Evolutionary conservation across 1,140 invertebrate species (phyloP), one percentile per base, ranked within the genome.

Genomic region (Drosophila fuyamai): DNA sequence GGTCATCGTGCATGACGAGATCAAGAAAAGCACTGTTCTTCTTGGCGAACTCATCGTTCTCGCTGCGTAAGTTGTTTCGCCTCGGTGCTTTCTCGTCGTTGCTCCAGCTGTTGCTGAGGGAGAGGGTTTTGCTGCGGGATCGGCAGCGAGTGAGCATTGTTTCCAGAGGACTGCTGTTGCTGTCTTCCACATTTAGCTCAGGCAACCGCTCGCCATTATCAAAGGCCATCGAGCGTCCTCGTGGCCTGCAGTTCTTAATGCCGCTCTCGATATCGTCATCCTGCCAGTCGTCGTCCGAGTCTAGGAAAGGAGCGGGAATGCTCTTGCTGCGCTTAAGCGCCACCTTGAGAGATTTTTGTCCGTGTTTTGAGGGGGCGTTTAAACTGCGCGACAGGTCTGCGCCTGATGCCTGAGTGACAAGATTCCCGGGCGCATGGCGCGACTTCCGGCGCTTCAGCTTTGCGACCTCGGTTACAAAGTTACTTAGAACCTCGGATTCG

Each of bases 21-120:
- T 93, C 93, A 1, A 95, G 79, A 76, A 95, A 94, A 53, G 93
- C 93, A 51, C 92, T 93, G 23, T 94, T 94, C 76, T 94, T 95
- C 46, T 93, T 92, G 0, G 93, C 93, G 92, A 95, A 94, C 40
- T 95, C 94, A 18, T 94, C 93, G 83, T 94, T 95, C 76, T 94
- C 93, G 16, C 94, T 94, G 46, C 94, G 81, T 90, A 94, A 93
- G 63, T 91, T 91, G 29, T 75, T 41, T 4, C 91, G 75, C 12
- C 65, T 63, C 0, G 71, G 51, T 5, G 53, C 46, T 3, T 44
- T 56, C 6, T 83, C 83, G 18, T 88, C 84, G 13, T 58, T 74
- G 46, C 76, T 79, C 16, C 61, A 65, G 8, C 67, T 59, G 35
- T 66, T 57, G 29, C 55, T 73, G 10, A 71, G 7, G 2, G 82